Percentiles rank a stretch among this genome's conserved stretches.
phyloP scores from a whole-genome alignment of 2,888 invertebrate genomes.

The Aporophyla nigra region DNA sequence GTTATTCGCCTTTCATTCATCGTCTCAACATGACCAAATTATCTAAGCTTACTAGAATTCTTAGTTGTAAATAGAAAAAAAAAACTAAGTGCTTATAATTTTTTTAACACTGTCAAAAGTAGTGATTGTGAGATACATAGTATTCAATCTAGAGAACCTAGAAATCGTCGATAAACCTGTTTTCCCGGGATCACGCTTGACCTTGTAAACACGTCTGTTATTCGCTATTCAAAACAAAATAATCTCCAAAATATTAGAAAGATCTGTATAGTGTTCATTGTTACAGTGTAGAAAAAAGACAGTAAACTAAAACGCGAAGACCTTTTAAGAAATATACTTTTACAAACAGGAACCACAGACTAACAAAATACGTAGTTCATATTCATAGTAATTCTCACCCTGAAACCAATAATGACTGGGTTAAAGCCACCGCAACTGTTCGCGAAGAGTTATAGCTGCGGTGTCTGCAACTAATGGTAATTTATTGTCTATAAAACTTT shows the following conservation, averaged over 20 bases:
- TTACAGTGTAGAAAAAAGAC: background rate
- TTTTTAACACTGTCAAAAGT: too few species aligned
- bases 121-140: too few species aligned
- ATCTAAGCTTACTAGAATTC: too few species aligned
- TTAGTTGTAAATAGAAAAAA: too few species aligned
- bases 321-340: background rate
- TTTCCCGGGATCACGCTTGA: too few species aligned
- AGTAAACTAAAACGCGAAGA: background rate
- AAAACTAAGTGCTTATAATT: too few species aligned
- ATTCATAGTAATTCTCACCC: conserved; percentile 58
- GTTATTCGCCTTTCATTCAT: too few species aligned
- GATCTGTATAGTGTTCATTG: background rate
- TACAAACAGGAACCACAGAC: background rate
- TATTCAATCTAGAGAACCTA: too few species aligned
- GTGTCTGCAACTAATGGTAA: conserved; percentile 77
- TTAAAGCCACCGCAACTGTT: conserved; percentile 78
- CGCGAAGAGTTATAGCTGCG: conserved; percentile 74
- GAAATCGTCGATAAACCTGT: too few species aligned
- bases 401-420: conserved; percentile 79
- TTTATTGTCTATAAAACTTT: conserved; percentile 82
- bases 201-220: too few species aligned
- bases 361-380: conserved; percentile 34
- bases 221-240: background rate
- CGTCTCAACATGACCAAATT: too few species aligned
- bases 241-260: background rate